phyloP scores from a whole-genome alignment of 2,888 invertebrate genomes.

The Cistogaster globosa region DNA sequence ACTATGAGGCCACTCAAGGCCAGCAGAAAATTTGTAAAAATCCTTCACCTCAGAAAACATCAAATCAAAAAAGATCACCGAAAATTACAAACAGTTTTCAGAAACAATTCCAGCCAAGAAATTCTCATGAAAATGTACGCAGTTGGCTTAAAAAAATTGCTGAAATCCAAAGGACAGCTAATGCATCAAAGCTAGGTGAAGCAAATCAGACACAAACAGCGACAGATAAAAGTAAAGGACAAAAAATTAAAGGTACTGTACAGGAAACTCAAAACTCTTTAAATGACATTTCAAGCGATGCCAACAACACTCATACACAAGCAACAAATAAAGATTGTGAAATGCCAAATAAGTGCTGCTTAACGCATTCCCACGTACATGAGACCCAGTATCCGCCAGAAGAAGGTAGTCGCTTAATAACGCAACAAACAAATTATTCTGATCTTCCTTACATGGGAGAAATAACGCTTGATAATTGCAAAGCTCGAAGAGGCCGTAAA shows the following conservation, averaged over 20 bases:
- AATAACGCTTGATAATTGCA: conserved; percentile 93
- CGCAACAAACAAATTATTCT: conserved; percentile 85
- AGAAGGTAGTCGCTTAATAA: not conserved
- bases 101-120: conserved; percentile 45
- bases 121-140: conserved; percentile 87
- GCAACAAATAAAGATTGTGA: not conserved
- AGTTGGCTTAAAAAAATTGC: conserved; percentile 90
- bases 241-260: not conserved
- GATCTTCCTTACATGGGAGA: conserved; percentile 96
- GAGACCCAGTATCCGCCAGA: not conserved
- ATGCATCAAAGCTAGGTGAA: conserved; percentile 62
- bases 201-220: not conserved
- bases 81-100: conserved; percentile 73
- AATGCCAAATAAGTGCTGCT: not conserved
- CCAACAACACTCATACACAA: conserved; percentile 41
- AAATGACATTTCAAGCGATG: conserved; percentile 1
- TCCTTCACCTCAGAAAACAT: conserved; percentile 79
- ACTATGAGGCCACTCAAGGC: conserved; percentile 89
- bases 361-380: not conserved
- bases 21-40: conserved; percentile 82
- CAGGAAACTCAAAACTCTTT: not conserved
- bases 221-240: not conserved
- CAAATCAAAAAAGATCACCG: conserved; percentile 72
- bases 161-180: conserved; percentile 85
- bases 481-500: conserved; percentile 92